phyloP scores from a whole-genome alignment of 1,140 invertebrate genomes.

The Euschistus heros region DNA sequence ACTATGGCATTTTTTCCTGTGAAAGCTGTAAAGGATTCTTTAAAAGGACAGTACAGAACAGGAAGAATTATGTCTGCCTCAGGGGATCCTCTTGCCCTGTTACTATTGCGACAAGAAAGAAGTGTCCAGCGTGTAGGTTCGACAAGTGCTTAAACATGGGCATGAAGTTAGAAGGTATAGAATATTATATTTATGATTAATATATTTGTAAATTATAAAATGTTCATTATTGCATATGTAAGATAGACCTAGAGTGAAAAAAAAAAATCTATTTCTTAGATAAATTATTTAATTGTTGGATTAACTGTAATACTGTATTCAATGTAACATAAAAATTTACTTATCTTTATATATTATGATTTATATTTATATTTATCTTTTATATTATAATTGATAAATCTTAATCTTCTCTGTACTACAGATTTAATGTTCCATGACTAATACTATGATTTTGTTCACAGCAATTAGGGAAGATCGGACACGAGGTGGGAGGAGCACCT shows the following conservation, averaged over 20 bases:
- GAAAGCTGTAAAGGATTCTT: conserved; percentile 98
- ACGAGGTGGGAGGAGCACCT: conserved; percentile 86
- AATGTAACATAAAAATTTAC: neutral
- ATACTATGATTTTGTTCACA: conserved; percentile 33
- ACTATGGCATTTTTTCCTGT: conserved; percentile 94
- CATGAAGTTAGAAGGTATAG: conserved; percentile 87
- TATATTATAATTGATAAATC: neutral
- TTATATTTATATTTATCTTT: conserved; percentile 1
- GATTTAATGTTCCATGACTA: neutral
- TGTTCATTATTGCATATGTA: too few relatives aligned
- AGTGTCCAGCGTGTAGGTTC: conserved; percentile 94
- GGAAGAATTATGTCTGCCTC: conserved; percentile 91
- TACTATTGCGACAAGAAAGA: conserved; percentile 84
- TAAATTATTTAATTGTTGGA: too few relatives aligned
- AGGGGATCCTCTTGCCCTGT: conserved; percentile 83
- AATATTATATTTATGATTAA: neutral
- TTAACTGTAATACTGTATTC: too few relatives aligned
- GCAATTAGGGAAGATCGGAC: conserved; percentile 91
- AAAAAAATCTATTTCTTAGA: too few relatives aligned
- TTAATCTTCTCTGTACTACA: neutral
- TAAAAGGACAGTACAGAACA: conserved; percentile 94
- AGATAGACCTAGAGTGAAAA: too few relatives aligned
- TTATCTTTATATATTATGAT: neutral
- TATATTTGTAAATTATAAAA: too few relatives aligned
- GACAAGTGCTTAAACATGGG: conserved; percentile 91